Conservation (phyloP, 2,113 vertebrate species). For the Syrrhaptes paradoxus region DNA sequence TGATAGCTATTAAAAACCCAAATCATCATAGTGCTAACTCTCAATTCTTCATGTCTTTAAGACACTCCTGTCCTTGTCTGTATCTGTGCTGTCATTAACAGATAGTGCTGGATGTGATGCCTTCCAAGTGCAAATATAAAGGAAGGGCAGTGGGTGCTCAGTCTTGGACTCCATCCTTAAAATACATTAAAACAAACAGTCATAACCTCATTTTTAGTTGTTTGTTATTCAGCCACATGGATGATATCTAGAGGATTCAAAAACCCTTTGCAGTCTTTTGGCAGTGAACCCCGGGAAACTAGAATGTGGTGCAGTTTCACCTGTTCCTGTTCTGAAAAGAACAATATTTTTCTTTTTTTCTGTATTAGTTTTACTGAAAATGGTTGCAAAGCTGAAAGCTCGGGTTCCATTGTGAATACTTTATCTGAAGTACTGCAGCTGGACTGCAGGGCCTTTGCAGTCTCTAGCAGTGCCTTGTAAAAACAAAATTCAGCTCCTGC, state of each 20-base stretch:
- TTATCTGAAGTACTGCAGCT: background rate
- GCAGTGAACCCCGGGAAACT: background rate
- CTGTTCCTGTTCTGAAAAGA: background rate
- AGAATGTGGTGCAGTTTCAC: background rate
- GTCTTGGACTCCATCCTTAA: background rate
- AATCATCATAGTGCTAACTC: background rate
- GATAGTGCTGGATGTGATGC: background rate
- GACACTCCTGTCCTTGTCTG: background rate
- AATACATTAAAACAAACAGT: background rate
- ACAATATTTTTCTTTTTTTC: too few species aligned
- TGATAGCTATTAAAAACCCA: background rate
- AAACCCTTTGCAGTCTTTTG: background rate
- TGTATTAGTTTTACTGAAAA: background rate
- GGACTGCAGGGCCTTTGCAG: background rate
- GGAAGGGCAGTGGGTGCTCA: background rate
- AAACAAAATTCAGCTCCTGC: background rate
- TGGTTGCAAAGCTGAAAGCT: background rate
- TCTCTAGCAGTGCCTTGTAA: background rate
- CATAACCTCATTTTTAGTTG: background rate
- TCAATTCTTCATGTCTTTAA: too few species aligned
- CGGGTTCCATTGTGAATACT: too few species aligned
- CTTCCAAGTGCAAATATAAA: background rate
- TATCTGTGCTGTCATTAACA: background rate
- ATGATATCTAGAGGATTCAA: background rate
- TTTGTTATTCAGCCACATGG: background rate